Evolutionary conservation across 2,797 vertebrate genomes (phyloP).

Genomic region (Rallus crepitans): DNA sequence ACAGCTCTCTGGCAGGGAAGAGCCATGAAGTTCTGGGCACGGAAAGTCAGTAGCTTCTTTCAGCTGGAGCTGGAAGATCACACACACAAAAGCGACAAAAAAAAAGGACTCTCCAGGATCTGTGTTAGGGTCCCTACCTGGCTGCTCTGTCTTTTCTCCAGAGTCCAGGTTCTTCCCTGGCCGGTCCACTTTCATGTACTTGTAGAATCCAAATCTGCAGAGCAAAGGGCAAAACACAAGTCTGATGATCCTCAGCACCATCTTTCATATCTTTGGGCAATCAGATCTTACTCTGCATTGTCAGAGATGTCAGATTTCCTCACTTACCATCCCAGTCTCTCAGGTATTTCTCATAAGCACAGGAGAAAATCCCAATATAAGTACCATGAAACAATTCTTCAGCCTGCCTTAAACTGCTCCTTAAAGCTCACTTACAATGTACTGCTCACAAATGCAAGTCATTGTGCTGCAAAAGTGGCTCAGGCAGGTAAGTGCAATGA

Average conservation of each 20-base stretch:
- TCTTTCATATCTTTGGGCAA: background rate
- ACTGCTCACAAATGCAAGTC: background rate
- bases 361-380: background rate
- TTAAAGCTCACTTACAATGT: background rate
- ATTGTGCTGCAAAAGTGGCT: background rate
- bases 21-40: background rate
- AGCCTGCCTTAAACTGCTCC: background rate
- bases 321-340: background rate
- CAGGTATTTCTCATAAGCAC: background rate
- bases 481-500: background rate
- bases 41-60: background rate
- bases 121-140: constrained; percentile 59
- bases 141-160: constrained; percentile 50
- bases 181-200: constrained; percentile 87
- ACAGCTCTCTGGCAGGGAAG: background rate
- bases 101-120: background rate
- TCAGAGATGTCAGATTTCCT: background rate
- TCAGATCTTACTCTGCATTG: background rate
- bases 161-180: constrained; percentile 60
- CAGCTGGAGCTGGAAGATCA: background rate
- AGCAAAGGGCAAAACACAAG: background rate
- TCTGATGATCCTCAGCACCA: background rate
- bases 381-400: background rate
- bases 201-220: constrained; percentile 86
- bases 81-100: background rate